phyloP scores from a whole-genome alignment of 2,797 vertebrate genomes.

The Arnoldichthys spilopterus region DNA sequence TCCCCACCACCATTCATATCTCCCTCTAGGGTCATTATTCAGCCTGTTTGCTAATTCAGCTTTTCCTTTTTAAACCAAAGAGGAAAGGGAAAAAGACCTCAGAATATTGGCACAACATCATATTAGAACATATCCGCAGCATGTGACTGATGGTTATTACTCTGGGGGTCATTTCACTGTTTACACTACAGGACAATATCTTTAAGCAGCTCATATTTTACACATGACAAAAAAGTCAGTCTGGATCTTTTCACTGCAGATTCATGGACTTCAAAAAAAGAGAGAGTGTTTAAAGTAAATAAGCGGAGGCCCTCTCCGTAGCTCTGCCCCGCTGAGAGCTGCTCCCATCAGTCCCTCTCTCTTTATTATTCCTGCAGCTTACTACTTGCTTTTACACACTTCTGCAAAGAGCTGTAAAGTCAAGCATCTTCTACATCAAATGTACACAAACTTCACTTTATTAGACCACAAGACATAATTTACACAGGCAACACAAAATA shows the following conservation, averaged over 20 bases:
- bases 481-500: slow-evolving; percentile 47
- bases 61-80: slow-evolving; percentile 50
- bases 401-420: slow-evolving; percentile 52
- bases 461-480: slow-evolving; percentile 56
- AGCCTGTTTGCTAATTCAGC: slow-evolving; percentile 50
- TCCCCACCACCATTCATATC: slow-evolving; percentile 49
- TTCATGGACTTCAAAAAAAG: slow-evolving; percentile 25
- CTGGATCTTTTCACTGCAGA: slow-evolving; percentile 54
- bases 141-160: slow-evolving; percentile 57
- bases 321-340: slow-evolving; percentile 50
- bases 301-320: slow-evolving; percentile 43
- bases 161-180: slow-evolving; percentile 55
- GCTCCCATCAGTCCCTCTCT: slow-evolving; percentile 41
- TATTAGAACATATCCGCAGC: slow-evolving; percentile 49
- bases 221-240: slow-evolving; percentile 57
- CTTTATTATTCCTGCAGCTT: slow-evolving; percentile 47
- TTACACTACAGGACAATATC: slow-evolving; percentile 56
- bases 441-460: slow-evolving; percentile 59
- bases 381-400: slow-evolving; percentile 52
- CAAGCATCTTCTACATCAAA: slow-evolving; percentile 51
- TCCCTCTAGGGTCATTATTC: slow-evolving; percentile 51
- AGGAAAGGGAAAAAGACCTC: slow-evolving; percentile 32
- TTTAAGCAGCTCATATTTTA: slow-evolving; percentile 60
- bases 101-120: slow-evolving; percentile 38
- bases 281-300: slow-evolving; percentile 56